phyloP scores from a whole-genome alignment of 2,797 vertebrate species.

The Xenops minutus region DNA sequence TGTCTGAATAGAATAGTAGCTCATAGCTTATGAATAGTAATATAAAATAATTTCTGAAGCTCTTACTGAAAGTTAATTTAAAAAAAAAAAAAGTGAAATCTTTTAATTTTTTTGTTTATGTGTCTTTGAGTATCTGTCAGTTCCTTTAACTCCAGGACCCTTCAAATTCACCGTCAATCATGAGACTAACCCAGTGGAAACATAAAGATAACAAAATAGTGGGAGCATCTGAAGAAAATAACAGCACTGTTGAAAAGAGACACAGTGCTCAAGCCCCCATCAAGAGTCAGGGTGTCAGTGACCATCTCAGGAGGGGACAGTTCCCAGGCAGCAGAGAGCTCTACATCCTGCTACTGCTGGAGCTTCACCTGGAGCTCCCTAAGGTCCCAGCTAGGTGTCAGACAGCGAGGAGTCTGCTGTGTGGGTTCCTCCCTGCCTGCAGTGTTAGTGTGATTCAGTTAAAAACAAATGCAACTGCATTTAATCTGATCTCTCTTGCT shows the following conservation, averaged over 20 bases:
- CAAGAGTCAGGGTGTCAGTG: not conserved
- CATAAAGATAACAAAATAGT: not conserved
- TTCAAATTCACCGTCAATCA: not conserved
- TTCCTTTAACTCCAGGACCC: not conserved
- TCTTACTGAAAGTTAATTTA: not conserved
- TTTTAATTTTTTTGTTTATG: not conserved
- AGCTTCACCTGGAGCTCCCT: not conserved
- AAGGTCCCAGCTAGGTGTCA: not conserved
- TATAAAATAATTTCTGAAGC: not conserved
- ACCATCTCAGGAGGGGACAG: not conserved
- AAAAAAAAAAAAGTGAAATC: not conserved
- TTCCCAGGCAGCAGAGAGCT: not conserved
- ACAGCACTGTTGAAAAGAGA: not conserved
- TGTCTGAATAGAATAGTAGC: not conserved
- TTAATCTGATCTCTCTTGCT: not conserved
- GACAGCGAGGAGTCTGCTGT: not conserved
- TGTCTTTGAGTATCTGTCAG: not conserved
- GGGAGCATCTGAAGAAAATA: not conserved
- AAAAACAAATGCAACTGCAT: not conserved
- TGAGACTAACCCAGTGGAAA: not conserved
- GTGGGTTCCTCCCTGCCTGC: not conserved
- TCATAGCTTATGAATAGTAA: not conserved
- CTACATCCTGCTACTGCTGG: not conserved
- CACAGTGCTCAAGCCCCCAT: not conserved
- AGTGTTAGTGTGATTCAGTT: not conserved